Evolutionary conservation across 2,113 vertebrate species (phyloP).

Genomic region (Orycteropus afer): DNA sequence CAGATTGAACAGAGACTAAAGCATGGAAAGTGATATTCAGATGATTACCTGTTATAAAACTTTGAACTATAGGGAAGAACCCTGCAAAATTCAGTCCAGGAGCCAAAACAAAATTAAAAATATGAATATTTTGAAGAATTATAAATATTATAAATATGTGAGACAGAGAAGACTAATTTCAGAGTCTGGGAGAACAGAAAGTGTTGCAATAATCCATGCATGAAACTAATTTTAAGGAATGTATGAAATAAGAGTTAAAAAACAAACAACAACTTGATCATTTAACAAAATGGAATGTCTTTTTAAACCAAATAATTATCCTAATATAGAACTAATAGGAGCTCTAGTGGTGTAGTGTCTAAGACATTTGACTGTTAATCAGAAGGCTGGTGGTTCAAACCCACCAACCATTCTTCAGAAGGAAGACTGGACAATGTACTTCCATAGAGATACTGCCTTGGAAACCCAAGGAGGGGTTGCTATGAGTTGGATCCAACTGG

Average conservation of each 20-base stretch:
- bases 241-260: too few species aligned
- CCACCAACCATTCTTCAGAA: too few species aligned
- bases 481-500: too few species aligned
- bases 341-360: too few species aligned
- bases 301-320: neutral
- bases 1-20: neutral
- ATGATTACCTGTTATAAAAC: fast-evolving
- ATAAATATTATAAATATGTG: too few species aligned
- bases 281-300: neutral
- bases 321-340: too few species aligned
- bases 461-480: too few species aligned
- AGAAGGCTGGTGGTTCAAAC: too few species aligned
- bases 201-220: neutral
- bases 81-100: neutral
- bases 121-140: too few species aligned
- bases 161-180: neutral
- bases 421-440: too few species aligned
- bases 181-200: neutral
- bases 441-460: too few species aligned
- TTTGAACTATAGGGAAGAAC: neutral
- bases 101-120: neutral
- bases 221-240: neutral
- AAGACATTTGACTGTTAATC: too few species aligned
- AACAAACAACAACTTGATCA: neutral
- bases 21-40: neutral